Conservation (phyloP, 1,140 invertebrate genomes). For the Eulimnadia texana region DNA sequence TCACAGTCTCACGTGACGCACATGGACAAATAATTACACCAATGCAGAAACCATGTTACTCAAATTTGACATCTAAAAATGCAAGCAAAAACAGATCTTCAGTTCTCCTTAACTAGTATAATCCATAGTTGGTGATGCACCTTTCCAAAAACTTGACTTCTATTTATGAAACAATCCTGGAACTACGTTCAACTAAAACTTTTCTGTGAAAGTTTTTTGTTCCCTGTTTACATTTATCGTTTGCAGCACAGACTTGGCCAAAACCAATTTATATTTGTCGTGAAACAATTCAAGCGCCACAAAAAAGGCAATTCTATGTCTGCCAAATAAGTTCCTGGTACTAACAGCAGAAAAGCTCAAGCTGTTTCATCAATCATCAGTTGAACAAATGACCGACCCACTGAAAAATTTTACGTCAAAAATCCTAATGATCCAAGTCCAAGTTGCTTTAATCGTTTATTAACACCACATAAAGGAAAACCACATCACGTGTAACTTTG, state of each 20-base stretch:
- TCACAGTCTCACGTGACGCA: not conserved
- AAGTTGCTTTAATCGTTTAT: not conserved
- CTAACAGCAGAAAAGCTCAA: not conserved
- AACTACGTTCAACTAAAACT: not conserved
- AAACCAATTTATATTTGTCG: too few relatives aligned
- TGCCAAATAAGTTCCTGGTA: not conserved
- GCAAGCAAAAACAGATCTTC: too few relatives aligned
- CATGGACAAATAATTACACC: not conserved
- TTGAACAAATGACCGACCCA: not conserved
- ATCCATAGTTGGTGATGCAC: too few relatives aligned
- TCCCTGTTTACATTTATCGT: too few relatives aligned
- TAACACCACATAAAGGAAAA: not conserved
- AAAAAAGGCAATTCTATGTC: too few relatives aligned
- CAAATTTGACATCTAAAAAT: not conserved
- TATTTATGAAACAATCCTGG: not conserved
- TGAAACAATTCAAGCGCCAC: too few relatives aligned
- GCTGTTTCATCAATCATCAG: too few relatives aligned
- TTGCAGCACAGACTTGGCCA: too few relatives aligned
- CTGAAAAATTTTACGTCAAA: not conserved
- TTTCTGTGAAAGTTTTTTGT: not conserved
- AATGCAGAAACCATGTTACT: not conserved
- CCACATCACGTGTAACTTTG: not conserved
- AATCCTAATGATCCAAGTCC: not conserved
- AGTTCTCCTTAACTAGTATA: too few relatives aligned
- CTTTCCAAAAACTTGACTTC: not conserved